Percentiles rank a stretch among this genome's conserved stretches.
phyloP scores from a whole-genome alignment of 2,797 vertebrate genomes.

The Arrhamphus sclerolepis region DNA sequence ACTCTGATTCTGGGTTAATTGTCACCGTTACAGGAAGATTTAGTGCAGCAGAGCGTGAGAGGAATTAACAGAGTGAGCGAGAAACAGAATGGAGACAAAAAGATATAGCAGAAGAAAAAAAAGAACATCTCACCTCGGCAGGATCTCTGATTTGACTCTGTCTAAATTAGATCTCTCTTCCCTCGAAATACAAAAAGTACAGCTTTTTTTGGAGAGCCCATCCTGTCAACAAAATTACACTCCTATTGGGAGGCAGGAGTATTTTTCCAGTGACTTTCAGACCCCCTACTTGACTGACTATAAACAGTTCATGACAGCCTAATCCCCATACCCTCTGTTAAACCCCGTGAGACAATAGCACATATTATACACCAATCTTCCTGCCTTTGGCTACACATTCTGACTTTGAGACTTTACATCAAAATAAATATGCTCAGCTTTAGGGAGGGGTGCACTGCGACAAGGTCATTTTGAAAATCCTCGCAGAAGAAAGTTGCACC shows the following conservation, averaged over 20 bases:
- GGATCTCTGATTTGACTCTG: constrained; percentile 64
- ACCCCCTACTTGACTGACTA: constrained; percentile 49
- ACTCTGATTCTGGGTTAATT: constrained; percentile 70
- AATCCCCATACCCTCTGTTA: constrained; percentile 59
- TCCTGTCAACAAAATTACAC: constrained; percentile 67
- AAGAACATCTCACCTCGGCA: constrained; percentile 50
- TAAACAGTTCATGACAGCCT: constrained; percentile 48
- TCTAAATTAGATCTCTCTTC: constrained; percentile 58
- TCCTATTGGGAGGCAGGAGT: constrained; percentile 50
- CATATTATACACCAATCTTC: constrained; percentile 28
- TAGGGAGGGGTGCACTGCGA: constrained; percentile 34
- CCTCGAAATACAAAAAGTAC: constrained; percentile 49
- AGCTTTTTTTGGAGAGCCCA: constrained; percentile 48
- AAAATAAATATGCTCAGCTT: constrained; percentile 47
- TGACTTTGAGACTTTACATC: constrained; percentile 26
- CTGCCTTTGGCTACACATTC: constrained; percentile 22
- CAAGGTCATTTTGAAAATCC: constrained; percentile 53
- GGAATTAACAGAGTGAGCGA: constrained; percentile 57
- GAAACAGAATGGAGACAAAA: constrained; percentile 27
- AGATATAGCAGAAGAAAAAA: constrained; percentile 31
- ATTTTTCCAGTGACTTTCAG: constrained; percentile 59
- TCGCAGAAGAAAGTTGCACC: not conserved
- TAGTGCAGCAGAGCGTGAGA: constrained; percentile 25
- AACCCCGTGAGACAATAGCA: constrained; percentile 50
- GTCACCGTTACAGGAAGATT: constrained; percentile 63